These are phyloP conservation scores for Thalassoma bifasciatum DNA, from an alignment of 2,113 vertebrate species.

Conservation along the genomic window DNA sequence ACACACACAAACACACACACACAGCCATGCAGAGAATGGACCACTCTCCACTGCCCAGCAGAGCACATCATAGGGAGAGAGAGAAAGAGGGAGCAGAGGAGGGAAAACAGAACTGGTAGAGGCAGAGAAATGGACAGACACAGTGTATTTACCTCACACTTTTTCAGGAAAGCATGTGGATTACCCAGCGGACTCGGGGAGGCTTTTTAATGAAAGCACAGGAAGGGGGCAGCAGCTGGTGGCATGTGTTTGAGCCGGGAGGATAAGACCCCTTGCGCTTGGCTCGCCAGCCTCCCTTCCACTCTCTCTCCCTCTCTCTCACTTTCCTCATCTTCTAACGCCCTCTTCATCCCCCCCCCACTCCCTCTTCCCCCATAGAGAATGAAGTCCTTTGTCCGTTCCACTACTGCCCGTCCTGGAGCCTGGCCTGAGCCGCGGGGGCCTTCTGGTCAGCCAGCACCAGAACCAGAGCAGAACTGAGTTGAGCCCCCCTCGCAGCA, in stretches of 20 bases:
- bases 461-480: constrained; percentile 79
- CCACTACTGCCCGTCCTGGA: constrained; percentile 79
- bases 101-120: constrained; percentile 41
- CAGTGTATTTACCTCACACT: constrained; percentile 74
- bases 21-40: constrained; percentile 51
- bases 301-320: constrained; percentile 44
- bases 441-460: constrained; percentile 77
- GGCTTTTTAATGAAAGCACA: constrained; percentile 85
- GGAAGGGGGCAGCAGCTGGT: constrained; percentile 87
- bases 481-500: constrained; percentile 61
- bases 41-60: constrained; percentile 58
- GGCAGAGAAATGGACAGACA: constrained; percentile 56
- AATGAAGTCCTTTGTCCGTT: constrained; percentile 85
- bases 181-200: constrained; percentile 79
- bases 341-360: constrained; percentile 53
- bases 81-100: constrained; percentile 43
- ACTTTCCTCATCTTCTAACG: constrained; percentile 65
- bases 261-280: constrained; percentile 86
- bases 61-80: constrained; percentile 65
- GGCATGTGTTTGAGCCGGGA: constrained; percentile 86
- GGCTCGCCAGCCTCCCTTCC: constrained; percentile 72
- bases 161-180: constrained; percentile 78
- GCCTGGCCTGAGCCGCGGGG: constrained; percentile 76
- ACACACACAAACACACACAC: constrained; percentile 39
- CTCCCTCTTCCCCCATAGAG: constrained; percentile 62